Evolutionary conservation across 2,888 invertebrate genomes (phyloP).

Genomic region (Catocala fraxini): DNA sequence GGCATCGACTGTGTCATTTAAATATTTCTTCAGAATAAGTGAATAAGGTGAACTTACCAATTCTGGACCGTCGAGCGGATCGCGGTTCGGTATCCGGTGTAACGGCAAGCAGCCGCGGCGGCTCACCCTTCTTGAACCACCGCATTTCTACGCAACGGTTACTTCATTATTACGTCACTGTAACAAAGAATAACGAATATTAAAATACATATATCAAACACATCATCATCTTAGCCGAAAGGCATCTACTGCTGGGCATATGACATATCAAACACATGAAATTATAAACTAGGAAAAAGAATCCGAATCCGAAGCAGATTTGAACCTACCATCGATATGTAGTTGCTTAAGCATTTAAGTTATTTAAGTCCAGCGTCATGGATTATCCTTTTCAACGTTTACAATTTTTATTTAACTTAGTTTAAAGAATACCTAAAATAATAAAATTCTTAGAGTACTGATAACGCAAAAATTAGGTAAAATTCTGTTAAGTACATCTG

Average conservation of each 20-base stretch:
- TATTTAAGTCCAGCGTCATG: too few species aligned
- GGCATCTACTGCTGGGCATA: too few species aligned
- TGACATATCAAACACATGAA: too few species aligned
- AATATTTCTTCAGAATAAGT: neutral
- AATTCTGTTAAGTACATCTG: too few species aligned
- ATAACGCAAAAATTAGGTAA: too few species aligned
- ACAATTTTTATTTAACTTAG: too few species aligned
- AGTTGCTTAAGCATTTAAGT: too few species aligned
- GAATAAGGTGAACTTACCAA: slow-evolving; percentile 67
- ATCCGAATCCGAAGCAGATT: too few species aligned
- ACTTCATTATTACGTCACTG: slow-evolving; percentile 66
- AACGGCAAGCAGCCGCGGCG: slow-evolving; percentile 90
- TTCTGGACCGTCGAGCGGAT: slow-evolving; percentile 76
- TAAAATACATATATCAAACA: slow-evolving; percentile 13
- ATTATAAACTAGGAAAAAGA: neutral
- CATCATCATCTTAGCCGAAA: neutral
- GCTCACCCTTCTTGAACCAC: slow-evolving; percentile 91
- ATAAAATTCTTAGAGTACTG: too few species aligned
- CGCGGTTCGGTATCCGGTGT: slow-evolving; percentile 88
- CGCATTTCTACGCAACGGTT: slow-evolving; percentile 84
- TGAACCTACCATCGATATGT: too few species aligned
- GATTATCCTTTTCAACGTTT: too few species aligned
- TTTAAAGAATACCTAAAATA: too few species aligned
- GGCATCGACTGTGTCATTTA: neutral
- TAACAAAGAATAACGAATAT: slow-evolving; percentile 46